Conservation (phyloP, 37 sponge, comb jelly and placozoan genomes). For the Mnemiopsis leidyi region DNA sequence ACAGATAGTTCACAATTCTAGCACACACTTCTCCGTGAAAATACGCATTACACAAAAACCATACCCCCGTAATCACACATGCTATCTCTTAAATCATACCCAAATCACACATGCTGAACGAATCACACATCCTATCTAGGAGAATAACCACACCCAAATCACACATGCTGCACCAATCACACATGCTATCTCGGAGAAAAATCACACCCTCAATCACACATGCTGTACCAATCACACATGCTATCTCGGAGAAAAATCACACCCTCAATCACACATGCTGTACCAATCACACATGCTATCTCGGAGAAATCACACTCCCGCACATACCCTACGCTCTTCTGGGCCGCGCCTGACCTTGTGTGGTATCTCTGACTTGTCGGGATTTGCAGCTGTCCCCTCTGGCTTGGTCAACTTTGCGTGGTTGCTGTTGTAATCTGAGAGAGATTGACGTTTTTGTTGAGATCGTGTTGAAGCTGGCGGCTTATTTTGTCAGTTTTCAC, state of each 20-base stretch:
- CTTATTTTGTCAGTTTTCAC: too few species aligned
- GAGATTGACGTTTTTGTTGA: too few species aligned
- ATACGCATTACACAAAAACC: too few species aligned
- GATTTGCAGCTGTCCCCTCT: constrained; percentile 49
- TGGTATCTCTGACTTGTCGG: constrained; percentile 57
- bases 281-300: neutral
- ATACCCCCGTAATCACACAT: too few species aligned
- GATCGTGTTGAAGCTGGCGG: too few species aligned
- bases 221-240: neutral
- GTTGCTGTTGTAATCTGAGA: constrained; percentile 53
- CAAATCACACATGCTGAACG: neutral
- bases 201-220: neutral
- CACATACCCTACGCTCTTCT: constrained; percentile 28
- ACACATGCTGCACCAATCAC: neutral
- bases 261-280: neutral
- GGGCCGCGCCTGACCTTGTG: constrained; percentile 53
- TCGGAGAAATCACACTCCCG: neutral
- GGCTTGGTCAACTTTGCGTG: neutral
- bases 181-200: neutral
- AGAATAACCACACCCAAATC: neutral
- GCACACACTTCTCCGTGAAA: too few species aligned
- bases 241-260: neutral
- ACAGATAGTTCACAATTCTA: too few species aligned
- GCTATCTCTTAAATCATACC: neutral
- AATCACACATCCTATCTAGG: neutral